Evolutionary conservation across 2,797 vertebrate genomes (phyloP).

Genomic region (Enteromius afrohamiltoni): DNA sequence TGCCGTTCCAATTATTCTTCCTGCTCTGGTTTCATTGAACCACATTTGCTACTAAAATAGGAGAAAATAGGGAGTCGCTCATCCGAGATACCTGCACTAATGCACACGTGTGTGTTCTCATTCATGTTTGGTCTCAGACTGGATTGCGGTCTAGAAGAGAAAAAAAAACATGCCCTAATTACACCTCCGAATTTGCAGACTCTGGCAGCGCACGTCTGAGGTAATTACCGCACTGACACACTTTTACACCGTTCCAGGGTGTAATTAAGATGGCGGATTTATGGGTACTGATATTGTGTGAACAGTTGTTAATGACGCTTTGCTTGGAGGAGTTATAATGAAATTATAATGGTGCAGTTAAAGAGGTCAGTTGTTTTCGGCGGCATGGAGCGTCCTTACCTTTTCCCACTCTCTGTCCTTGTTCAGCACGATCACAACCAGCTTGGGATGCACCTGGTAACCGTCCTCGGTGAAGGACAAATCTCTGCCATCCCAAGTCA

Average conservation of each 20-base stretch:
- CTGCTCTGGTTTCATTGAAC: slow-evolving; percentile 44
- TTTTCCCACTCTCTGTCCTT: slow-evolving; percentile 95
- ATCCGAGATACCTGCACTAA: slow-evolving; percentile 14
- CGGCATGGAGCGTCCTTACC: slow-evolving; percentile 74
- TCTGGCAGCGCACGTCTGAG: slow-evolving; percentile 34
- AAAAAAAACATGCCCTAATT: slow-evolving; percentile 36
- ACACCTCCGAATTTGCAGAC: slow-evolving; percentile 39
- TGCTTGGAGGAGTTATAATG: slow-evolving; percentile 39
- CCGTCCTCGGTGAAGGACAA: slow-evolving; percentile 97
- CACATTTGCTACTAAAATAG: slow-evolving; percentile 2
- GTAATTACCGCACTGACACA: slow-evolving; percentile 55
- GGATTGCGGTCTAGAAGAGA: not conserved
- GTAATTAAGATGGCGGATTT: slow-evolving; percentile 55
- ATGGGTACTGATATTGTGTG: slow-evolving; percentile 48
- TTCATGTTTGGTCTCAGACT: not conserved
- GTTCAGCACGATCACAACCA: slow-evolving; percentile 95
- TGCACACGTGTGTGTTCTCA: not conserved
- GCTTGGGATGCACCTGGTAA: slow-evolving; percentile 92
- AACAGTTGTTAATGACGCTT: slow-evolving; percentile 57
- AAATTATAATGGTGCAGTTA: slow-evolving; percentile 43
- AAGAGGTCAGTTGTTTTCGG: slow-evolving; percentile 37
- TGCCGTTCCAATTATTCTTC: slow-evolving; percentile 58
- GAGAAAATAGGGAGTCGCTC: not conserved
- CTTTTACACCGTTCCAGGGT: slow-evolving; percentile 54
- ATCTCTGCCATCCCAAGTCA: slow-evolving; percentile 95